Percentiles rank a stretch among this genome's conserved stretches.
phyloP scores from a whole-genome alignment of 2,113 vertebrate genomes.

The Hylia prasina region DNA sequence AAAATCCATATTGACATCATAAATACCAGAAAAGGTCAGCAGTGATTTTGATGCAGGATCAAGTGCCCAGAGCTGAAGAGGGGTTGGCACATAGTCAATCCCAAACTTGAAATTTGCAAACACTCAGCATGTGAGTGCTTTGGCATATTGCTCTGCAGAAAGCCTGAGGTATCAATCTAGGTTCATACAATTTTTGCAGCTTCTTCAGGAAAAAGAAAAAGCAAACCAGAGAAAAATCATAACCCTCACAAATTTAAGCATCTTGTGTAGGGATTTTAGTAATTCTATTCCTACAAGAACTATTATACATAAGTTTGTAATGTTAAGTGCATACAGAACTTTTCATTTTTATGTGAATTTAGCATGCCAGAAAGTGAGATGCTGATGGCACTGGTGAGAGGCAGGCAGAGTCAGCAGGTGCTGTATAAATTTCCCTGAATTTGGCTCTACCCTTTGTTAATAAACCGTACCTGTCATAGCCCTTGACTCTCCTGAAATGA shows the following conservation, averaged over 20 bases:
- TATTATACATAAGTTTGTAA: neutral
- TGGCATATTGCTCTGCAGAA: conserved; percentile 31
- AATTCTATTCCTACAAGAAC: neutral
- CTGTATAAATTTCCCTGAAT: conserved; percentile 24
- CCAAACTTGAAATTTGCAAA: conserved; percentile 21
- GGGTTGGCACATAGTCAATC: conserved; percentile 45
- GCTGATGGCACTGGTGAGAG: neutral
- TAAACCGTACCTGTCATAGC: neutral
- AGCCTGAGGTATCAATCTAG: neutral
- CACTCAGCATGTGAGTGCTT: neutral
- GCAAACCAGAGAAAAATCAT: neutral
- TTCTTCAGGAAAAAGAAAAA: neutral
- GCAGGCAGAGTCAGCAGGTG: neutral
- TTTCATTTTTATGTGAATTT: neutral
- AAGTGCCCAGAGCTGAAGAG: conserved; percentile 1
- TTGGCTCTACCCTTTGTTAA: neutral
- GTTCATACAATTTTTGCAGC: neutral
- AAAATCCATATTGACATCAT: conserved; percentile 57
- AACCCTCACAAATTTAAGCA: neutral
- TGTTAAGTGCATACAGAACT: neutral
- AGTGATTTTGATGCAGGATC: neutral
- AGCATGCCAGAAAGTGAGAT: neutral
- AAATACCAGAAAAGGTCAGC: conserved; percentile 77
- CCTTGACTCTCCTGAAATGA: neutral
- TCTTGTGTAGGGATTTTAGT: neutral